Evolutionary conservation across 2,797 vertebrate species (phyloP).

Genomic region (Dermochelys coriacea): DNA sequence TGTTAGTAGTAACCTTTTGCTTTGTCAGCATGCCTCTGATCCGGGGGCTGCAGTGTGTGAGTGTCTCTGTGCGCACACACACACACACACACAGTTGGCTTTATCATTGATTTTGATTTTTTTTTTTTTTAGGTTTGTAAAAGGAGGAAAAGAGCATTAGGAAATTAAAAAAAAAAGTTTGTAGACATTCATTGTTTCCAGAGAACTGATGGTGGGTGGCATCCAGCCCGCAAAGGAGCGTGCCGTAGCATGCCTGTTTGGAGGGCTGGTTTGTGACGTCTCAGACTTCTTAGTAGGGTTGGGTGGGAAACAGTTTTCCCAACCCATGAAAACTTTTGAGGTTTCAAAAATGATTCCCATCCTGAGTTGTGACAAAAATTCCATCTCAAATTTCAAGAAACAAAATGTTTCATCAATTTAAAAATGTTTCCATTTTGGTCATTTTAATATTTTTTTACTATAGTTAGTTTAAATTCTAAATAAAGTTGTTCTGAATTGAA

Average conservation of each 20-base stretch:
- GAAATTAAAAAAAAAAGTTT: neutral
- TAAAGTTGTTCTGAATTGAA: neutral
- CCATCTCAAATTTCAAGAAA: neutral
- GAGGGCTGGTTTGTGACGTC: neutral
- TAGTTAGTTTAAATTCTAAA: neutral
- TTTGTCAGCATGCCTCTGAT: neutral
- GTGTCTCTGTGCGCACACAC: rapidly evolving
- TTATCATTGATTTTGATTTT: rapidly evolving
- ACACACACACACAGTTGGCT: rapidly evolving
- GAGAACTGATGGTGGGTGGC: neutral
- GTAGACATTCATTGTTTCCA: neutral
- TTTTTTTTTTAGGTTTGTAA: neutral
- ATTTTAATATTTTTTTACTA: neutral
- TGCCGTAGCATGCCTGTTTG: neutral
- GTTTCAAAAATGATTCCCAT: neutral
- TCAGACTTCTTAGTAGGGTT: neutral
- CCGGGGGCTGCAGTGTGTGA: rapidly evolving
- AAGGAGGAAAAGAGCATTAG: neutral
- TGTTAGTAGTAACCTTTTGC: rapidly evolving
- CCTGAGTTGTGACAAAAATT: neutral
- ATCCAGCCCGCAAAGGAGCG: neutral
- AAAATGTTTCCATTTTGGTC: neutral
- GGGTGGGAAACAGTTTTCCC: neutral
- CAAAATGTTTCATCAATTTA: neutral
- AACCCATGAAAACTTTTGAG: neutral